Percentiles rank a stretch among this genome's conserved stretches.
Evolutionary conservation across 2,888 invertebrate species (phyloP).

Genomic region (Tillus elongatus): DNA sequence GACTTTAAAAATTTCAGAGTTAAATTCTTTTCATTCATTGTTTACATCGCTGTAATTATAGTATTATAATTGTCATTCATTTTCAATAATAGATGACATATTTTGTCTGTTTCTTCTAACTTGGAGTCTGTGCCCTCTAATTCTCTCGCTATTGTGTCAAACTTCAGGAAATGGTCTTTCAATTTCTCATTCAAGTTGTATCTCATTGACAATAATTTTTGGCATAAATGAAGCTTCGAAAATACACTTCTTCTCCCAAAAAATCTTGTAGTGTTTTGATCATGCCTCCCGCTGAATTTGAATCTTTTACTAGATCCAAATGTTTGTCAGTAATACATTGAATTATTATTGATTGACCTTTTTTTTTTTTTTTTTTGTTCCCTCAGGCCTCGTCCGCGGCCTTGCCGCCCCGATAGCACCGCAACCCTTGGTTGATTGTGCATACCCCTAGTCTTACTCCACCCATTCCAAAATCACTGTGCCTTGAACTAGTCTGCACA

Average conservation of each 20-base stretch:
- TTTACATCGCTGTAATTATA: conserved; percentile 25
- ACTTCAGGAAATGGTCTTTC: too few relatives aligned
- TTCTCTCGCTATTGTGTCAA: conserved; percentile 21
- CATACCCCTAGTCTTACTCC: too few relatives aligned
- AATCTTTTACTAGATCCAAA: too few relatives aligned
- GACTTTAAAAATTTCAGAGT: conserved; percentile 24
- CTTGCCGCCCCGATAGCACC: too few relatives aligned
- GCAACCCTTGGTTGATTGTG: too few relatives aligned
- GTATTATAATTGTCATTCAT: conserved; percentile 20
- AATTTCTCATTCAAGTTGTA: conserved; percentile 16
- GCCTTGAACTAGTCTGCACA: too few relatives aligned
- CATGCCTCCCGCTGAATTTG: conserved; percentile 21
- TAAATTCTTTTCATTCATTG: conserved; percentile 15
- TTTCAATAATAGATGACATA: conserved; percentile 22
- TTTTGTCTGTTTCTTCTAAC: conserved; percentile 23
- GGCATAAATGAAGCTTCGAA: conserved; percentile 9
- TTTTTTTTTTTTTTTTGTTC: too few relatives aligned
- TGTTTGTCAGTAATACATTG: too few relatives aligned
- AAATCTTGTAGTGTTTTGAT: conserved; percentile 19
- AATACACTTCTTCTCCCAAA: conserved; percentile 23
- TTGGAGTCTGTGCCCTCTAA: conserved; percentile 20
- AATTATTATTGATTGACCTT: too few relatives aligned
- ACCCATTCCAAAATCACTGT: too few relatives aligned
- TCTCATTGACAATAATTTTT: conserved; percentile 21
- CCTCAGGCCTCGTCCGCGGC: too few relatives aligned